Evolutionary conservation across 2,113 vertebrate genomes (phyloP), one percentile per base, ranked within the genome.

Genomic region (Cyprinus carpio): DNA sequence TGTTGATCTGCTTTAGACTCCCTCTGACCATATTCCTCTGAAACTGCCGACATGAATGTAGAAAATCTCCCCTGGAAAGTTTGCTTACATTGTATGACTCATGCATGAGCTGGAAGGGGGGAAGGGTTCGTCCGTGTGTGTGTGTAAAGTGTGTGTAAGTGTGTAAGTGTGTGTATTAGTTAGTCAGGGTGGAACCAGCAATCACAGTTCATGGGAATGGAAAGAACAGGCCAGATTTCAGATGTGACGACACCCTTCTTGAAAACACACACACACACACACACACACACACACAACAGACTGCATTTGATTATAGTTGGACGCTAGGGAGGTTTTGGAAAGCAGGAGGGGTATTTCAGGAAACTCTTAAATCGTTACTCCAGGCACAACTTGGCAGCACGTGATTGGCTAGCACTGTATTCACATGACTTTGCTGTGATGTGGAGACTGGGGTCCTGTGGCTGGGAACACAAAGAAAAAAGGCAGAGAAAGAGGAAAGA

Each of bases 331-430:
- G 60, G 65, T 43, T 83, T 74, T 18, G 37, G 81, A 81, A 27
- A 71, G 27, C 18, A 69, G 20, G 49, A 31, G 72, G 90, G 87
- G 40, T 51, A 31, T 72, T 84, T 51, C 62, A 75, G 81, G 49
- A 80, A 75, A 72, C 69, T 87, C 84, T 85, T 90, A 86, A 92
- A 91, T 82, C 75, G 43, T 87, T 87, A 90, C 88, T 83, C 6
- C 67, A 80, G 88, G 83, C 87, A 87, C 84, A 86, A 91, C 92
- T 89, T 93, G 93, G 92, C 91, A 12, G 84, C 80, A 82, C 60
- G 71, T 90, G 89, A 94, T 93, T 94, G 93, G 93, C 85, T 54
- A 84, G 84, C 77, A 80, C 79, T 64, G 40, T 58, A 65, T 83
- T 83, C 85, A 83, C 82, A 81, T 91, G 90, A 91, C 83, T 87